These are phyloP conservation scores for Corythoichthys haematopterus DNA, from an alignment of 2,113 vertebrate species.

Conservation along the genomic window DNA sequence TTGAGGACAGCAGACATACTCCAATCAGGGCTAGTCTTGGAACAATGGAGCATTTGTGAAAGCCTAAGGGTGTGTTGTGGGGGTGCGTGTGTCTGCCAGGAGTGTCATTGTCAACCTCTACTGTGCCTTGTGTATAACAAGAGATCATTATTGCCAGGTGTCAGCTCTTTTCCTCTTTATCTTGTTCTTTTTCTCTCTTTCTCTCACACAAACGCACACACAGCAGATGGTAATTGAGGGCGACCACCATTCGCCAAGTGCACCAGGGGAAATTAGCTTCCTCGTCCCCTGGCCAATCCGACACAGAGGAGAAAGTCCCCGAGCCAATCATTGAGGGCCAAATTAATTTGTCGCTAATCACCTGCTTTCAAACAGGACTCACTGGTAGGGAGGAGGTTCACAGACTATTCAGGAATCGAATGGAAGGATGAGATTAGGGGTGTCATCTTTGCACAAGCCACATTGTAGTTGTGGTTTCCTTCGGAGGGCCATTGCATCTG, in stretches of 20 bases:
- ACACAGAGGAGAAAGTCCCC: constrained; percentile 65
- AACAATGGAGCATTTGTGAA: constrained; percentile 14
- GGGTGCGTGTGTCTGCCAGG: constrained; percentile 19
- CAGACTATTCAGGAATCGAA: background rate
- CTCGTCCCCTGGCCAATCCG: constrained; percentile 69
- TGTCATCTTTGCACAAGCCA: no score
- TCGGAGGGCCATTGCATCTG: no score
- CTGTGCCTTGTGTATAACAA: constrained; percentile 56
- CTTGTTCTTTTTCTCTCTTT: constrained; percentile 12
- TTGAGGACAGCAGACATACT: constrained; percentile 38
- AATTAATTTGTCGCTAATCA: constrained; percentile 77
- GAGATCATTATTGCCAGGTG: constrained; percentile 67
- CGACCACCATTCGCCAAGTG: constrained; percentile 71
- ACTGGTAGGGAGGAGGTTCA: constrained; percentile 10
- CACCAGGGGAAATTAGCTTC: constrained; percentile 76
- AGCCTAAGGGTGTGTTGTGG: constrained; percentile 22
- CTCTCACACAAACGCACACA: constrained; percentile 16
- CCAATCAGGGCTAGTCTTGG: constrained; percentile 35
- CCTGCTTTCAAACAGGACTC: constrained; percentile 60
- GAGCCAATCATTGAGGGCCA: constrained; percentile 75
- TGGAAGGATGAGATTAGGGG: background rate
- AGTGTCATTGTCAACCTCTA: constrained; percentile 63
- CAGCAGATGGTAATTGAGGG: constrained; percentile 77
- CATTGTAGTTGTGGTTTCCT: no score
- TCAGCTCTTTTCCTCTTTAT: constrained; percentile 35